phyloP scores from a whole-genome alignment of 2,797 vertebrate genomes.

The Hydrophis major region DNA sequence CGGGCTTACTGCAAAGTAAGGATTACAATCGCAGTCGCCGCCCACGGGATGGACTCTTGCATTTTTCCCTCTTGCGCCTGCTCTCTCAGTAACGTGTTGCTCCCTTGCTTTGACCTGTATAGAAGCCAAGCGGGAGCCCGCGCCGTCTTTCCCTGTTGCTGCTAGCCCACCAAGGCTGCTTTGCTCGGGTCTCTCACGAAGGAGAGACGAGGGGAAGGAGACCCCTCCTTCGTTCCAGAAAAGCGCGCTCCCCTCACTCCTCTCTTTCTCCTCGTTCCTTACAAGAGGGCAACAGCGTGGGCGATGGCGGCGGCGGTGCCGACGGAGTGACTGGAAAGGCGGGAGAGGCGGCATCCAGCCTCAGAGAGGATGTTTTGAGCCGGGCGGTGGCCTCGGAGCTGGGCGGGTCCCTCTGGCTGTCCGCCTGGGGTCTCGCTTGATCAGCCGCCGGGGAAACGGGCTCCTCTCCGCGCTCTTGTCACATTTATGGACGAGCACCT shows the following conservation, averaged over 20 bases:
- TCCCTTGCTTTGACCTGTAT: not conserved
- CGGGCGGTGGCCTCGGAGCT: slow-evolving; percentile 58
- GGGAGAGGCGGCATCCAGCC: slow-evolving; percentile 50
- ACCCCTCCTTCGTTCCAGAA: slow-evolving; percentile 16
- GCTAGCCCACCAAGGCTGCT: not conserved
- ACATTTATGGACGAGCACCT: slow-evolving; percentile 85
- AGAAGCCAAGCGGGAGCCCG: not conserved
- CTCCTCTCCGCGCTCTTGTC: slow-evolving; percentile 54
- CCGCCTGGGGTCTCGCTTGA: slow-evolving; percentile 41
- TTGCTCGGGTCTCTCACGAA: not conserved
- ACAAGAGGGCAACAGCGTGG: not conserved
- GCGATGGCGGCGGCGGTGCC: not conserved
- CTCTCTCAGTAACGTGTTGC: not conserved
- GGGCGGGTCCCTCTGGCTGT: slow-evolving; percentile 55
- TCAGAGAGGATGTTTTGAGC: slow-evolving; percentile 63
- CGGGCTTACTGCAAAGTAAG: not conserved
- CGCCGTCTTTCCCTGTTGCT: too few relatives aligned
- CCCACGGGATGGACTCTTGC: not conserved
- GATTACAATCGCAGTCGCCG: not conserved
- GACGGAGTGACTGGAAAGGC: slow-evolving; percentile 32
- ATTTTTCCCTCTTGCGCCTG: not conserved
- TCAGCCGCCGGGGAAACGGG: slow-evolving; percentile 40
- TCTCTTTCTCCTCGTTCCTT: not conserved
- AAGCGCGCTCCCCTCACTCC: not conserved
- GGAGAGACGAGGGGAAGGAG: not conserved